Conservation (phyloP, 2,113 vertebrate genomes). For the Pachypanchax playfairii region DNA sequence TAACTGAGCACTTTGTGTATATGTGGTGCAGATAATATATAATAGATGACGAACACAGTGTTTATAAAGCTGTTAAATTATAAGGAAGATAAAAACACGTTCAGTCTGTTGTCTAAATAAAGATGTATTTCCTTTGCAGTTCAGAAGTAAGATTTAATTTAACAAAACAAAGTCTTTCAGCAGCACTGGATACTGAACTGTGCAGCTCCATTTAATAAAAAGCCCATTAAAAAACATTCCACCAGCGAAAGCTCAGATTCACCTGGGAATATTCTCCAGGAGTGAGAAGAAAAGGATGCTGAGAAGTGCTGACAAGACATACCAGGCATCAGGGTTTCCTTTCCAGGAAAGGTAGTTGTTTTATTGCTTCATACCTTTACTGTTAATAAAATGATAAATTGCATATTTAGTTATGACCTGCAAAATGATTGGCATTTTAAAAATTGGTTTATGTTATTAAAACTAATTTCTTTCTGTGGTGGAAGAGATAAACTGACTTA, state of each 20-base stretch:
- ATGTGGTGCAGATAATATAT: neutral
- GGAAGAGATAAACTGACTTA: too few relatives aligned
- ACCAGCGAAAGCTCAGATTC: slow-evolving; percentile 55
- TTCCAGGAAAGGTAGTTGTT: slow-evolving; percentile 35
- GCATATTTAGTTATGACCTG: too few relatives aligned
- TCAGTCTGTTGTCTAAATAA: neutral
- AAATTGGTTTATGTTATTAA: too few relatives aligned
- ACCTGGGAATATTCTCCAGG: slow-evolving; percentile 49
- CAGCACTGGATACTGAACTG: slow-evolving; percentile 1
- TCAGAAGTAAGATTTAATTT: slow-evolving; percentile 17
- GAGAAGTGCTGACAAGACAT: slow-evolving; percentile 64
- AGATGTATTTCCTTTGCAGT: slow-evolving; percentile 1
- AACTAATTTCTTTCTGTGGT: too few relatives aligned
- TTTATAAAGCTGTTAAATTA: neutral
- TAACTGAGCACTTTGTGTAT: neutral
- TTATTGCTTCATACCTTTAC: slow-evolving; percentile 14
- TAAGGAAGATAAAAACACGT: neutral
- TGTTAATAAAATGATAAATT: slow-evolving; percentile 22
- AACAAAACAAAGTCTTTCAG: slow-evolving; percentile 1
- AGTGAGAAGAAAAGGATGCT: slow-evolving; percentile 52
- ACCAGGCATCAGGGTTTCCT: slow-evolving; percentile 35
- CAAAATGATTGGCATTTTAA: too few relatives aligned
- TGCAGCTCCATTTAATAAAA: slow-evolving; percentile 44
- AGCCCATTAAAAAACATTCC: slow-evolving; percentile 55
- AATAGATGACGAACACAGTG: neutral